Conservation (phyloP, 2,113 vertebrate species). For the Ageneiosus marmoratus region DNA sequence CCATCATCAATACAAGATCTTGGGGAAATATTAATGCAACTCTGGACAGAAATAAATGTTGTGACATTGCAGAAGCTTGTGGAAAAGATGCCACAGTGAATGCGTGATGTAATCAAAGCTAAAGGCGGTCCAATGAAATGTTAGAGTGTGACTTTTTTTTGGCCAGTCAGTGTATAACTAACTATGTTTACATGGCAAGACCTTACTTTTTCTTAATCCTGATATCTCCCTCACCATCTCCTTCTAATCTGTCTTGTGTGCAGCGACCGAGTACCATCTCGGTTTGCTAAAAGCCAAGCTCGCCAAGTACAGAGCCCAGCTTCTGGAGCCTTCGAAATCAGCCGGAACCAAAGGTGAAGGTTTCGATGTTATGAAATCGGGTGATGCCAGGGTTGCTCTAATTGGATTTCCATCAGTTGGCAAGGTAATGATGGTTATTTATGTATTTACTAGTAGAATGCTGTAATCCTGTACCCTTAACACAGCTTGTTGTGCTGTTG, state of each 20-base stretch:
- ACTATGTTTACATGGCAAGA: no score
- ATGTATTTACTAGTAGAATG: not conserved
- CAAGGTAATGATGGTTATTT: constrained; percentile 82
- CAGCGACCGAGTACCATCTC: constrained; percentile 96
- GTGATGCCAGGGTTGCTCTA: constrained; percentile 93
- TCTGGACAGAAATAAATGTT: no score
- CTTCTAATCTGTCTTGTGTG: constrained; percentile 21
- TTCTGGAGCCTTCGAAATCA: constrained; percentile 92
- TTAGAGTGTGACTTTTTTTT: no score
- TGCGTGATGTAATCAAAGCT: no score
- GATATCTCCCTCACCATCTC: not conserved
- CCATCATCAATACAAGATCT: no score
- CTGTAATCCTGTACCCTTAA: not conserved
- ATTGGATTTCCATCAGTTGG: constrained; percentile 98
- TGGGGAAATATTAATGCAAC: no score
- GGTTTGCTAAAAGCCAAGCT: constrained; percentile 96
- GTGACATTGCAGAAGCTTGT: no score
- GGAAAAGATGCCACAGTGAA: no score
- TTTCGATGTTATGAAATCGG: constrained; percentile 99
- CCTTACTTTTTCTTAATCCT: not conserved
- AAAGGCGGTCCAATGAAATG: no score
- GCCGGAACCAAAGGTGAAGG: constrained; percentile 92
- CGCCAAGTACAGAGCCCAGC: constrained; percentile 94
- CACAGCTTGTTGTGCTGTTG: constrained; percentile 18
- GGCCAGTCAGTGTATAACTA: no score